Conservation (phyloP, 2,113 vertebrate genomes). For the Petrocephalus zakoni region DNA sequence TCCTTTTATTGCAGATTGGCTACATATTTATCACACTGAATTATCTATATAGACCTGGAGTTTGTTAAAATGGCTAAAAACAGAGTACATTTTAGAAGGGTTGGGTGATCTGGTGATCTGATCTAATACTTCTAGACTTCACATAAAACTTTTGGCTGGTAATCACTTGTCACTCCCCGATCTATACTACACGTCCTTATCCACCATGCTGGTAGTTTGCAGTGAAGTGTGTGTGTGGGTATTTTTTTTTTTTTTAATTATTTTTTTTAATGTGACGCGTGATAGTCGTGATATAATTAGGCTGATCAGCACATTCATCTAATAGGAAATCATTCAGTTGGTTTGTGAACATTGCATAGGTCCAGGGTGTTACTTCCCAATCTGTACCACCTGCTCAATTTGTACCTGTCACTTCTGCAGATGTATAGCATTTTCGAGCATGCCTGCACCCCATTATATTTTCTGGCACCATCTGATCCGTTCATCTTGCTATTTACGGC, state of each 20-base stretch:
- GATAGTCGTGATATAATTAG: not conserved
- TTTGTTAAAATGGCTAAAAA: not conserved
- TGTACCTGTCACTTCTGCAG: not conserved
- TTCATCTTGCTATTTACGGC: not conserved
- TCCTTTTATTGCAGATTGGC: not conserved
- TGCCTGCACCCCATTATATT: not conserved
- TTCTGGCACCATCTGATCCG: not conserved
- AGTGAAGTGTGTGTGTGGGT: too few species aligned
- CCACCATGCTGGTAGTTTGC: not conserved
- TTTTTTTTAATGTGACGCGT: not conserved
- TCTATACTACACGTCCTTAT: not conserved
- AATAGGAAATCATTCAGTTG: not conserved
- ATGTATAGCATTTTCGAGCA: not conserved
- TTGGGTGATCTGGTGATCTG: not conserved
- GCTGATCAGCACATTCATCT: not conserved
- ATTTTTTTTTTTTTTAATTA: too few species aligned
- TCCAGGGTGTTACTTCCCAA: too few species aligned
- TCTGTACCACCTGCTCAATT: not conserved
- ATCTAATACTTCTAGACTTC: not conserved
- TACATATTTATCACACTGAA: not conserved
- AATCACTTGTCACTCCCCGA: not conserved
- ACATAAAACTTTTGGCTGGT: not conserved
- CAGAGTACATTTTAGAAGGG: not conserved
- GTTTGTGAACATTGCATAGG: not conserved
- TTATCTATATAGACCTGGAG: not conserved